Percentiles rank a stretch among this genome's conserved stretches.
Conservation (phyloP, 2,888 invertebrate species). For the Meloe dianella region DNA sequence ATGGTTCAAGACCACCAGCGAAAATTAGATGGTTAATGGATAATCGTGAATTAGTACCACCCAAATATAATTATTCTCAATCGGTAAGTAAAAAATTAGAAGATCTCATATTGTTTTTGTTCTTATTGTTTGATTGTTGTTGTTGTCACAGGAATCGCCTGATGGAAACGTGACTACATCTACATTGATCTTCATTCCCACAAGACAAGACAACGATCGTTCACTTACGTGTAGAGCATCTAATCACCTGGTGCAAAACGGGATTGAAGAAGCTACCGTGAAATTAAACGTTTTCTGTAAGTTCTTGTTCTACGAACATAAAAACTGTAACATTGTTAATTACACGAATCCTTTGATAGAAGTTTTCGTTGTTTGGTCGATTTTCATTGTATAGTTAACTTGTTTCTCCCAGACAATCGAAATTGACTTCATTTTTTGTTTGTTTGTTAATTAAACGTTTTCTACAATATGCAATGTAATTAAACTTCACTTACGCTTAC, state of each 20-base stretch:
- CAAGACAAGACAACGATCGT: constrained; percentile 78
- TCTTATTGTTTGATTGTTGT: neutral
- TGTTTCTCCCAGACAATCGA: neutral
- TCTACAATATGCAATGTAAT: neutral
- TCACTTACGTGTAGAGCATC: constrained; percentile 81
- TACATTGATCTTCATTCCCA: constrained; percentile 75
- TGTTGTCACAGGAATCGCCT: constrained; percentile 69
- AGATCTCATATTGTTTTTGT: neutral
- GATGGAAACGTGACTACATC: constrained; percentile 85
- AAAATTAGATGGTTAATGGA: constrained; percentile 87
- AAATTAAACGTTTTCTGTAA: constrained; percentile 88
- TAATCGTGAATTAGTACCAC: constrained; percentile 65
- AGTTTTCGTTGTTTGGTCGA: constrained; percentile 34
- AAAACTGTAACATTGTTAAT: constrained; percentile 41
- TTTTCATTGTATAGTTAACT: constrained; percentile 20
- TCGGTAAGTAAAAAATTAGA: constrained; percentile 56
- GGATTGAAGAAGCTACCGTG: constrained; percentile 78
- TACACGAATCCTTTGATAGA: constrained; percentile 34
- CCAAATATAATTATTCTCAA: constrained; percentile 61
- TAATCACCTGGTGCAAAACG: constrained; percentile 75
- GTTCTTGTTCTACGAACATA: constrained; percentile 57
- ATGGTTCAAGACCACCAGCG: constrained; percentile 85
- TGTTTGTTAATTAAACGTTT: too few relatives aligned
- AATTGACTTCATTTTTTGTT: neutral
- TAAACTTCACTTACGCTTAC: neutral